A percentile compares a stretch with the other conserved stretches of the same genome.
Evolutionary conservation across 2,888 invertebrate species (phyloP).

Genomic region (Lymantria monacha): DNA sequence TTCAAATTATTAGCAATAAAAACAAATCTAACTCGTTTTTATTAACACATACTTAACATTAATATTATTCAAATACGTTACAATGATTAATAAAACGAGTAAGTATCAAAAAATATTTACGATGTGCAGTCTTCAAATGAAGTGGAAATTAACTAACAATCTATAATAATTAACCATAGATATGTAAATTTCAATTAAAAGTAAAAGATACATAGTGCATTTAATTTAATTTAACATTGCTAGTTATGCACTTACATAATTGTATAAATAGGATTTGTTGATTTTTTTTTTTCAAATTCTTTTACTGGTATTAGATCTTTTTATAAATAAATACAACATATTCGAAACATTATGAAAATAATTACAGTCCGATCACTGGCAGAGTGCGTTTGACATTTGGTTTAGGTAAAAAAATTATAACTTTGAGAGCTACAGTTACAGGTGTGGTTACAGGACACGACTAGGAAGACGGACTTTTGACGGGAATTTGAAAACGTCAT

Average conservation of each 20-base stretch:
- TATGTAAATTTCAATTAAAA: slow-evolving; percentile 53
- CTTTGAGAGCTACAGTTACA: too few relatives aligned
- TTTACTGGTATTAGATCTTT: slow-evolving; percentile 1
- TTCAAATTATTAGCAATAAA: slow-evolving; percentile 41
- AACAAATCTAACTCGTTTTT: slow-evolving; percentile 47
- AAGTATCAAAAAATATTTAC: slow-evolving; percentile 64
- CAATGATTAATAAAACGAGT: slow-evolving; percentile 37
- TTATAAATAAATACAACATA: slow-evolving; percentile 30
- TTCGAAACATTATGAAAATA: slow-evolving; percentile 23
- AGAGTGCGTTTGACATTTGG: too few relatives aligned
- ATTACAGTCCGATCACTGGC: too few relatives aligned
- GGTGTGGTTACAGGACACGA: too few relatives aligned
- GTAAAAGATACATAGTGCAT: slow-evolving; percentile 25
- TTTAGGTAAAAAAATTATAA: too few relatives aligned
- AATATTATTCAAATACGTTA: slow-evolving; percentile 31
- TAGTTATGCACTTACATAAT: slow-evolving; percentile 26
- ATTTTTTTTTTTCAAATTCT: too few relatives aligned
- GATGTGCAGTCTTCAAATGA: slow-evolving; percentile 67
- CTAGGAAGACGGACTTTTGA: too few relatives aligned
- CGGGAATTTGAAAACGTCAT: too few relatives aligned
- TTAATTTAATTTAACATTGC: slow-evolving; percentile 18
- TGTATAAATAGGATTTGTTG: too few relatives aligned
- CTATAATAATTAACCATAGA: slow-evolving; percentile 59
- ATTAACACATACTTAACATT: slow-evolving; percentile 35
- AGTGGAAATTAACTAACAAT: slow-evolving; percentile 43